Conservation (phyloP, 2,797 vertebrate genomes). For the Halcyon leucocephala region DNA sequence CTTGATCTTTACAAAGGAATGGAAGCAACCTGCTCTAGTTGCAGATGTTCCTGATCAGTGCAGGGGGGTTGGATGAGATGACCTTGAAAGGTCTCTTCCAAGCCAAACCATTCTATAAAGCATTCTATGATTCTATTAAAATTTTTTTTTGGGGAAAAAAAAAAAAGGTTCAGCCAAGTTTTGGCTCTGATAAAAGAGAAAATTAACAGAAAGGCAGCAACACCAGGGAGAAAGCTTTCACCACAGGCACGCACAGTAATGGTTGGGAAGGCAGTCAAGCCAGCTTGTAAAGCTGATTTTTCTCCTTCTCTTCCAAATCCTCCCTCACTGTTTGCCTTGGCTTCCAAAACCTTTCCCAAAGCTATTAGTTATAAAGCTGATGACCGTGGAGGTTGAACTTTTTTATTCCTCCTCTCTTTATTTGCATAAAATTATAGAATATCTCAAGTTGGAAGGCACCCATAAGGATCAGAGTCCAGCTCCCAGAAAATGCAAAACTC, state of each 20-base stretch:
- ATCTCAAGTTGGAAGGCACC: not conserved
- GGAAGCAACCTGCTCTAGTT: not conserved
- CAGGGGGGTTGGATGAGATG: not conserved
- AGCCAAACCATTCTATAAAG: not conserved
- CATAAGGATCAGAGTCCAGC: not conserved
- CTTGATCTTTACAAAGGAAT: not conserved
- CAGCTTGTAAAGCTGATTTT: not conserved
- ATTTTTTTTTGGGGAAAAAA: not conserved
- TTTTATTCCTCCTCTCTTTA: not conserved
- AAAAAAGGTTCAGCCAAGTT: not conserved
- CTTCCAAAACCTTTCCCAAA: not conserved
- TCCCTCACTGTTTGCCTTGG: not conserved
- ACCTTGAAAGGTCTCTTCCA: not conserved
- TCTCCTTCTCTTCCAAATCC: not conserved
- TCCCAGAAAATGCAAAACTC: not conserved
- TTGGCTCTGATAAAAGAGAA: not conserved
- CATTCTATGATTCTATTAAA: not conserved
- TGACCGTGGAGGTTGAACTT: not conserved
- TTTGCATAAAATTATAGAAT: not conserved
- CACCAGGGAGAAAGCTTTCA: not conserved
- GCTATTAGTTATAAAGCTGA: not conserved
- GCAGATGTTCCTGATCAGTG: not conserved
- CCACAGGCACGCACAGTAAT: not conserved
- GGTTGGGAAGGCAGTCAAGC: not conserved
- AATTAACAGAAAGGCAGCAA: not conserved